Evolutionary conservation across 2,888 invertebrate species (phyloP), one percentile per base, ranked within the genome.

Genomic region (Eupithecia centaureata): DNA sequence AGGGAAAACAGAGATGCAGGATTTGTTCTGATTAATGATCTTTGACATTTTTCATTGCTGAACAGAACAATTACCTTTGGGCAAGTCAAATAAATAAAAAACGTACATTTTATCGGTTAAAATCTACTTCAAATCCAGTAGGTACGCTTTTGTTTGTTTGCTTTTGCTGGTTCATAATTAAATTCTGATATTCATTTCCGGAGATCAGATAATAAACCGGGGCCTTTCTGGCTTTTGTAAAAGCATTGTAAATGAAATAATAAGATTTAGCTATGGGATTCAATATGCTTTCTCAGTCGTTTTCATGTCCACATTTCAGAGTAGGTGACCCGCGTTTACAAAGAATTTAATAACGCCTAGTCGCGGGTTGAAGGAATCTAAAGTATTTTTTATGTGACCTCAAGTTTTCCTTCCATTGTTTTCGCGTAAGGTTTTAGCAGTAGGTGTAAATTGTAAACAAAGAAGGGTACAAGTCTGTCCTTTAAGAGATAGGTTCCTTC

Each of bases 281-380:
- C 47, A 57, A 56, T 47, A 51, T 33, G 51, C 28, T n/a, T 56
- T 1, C 12, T n/a, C 38, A 63, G 62, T 63, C 47, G 35, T 52
- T 30, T 59, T 54, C 35, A 62, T 51, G 33, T 47, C 52, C 51
- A 65, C 35, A 38, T 66, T 63, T 38, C 38, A 27, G 54, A 62
- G 70, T 72, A 77, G 76, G 77, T 75, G 76, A 77, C 74, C 74
- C 66, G 70, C 70, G 72, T 73, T 63, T 61, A 51, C 65, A 67
- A 78, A 76, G 82, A 83, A 82, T 83, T 81, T 83, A 82, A 83
- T 83, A 83, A 81, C 73, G 71, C 71, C 72, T 65, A 67, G 71
- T 71, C 72, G 71, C 79, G 74, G 67, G 61, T 70, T 65, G 67
- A 57, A 58, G 67, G 60, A 65, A 75, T 77, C 75, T 79, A 68